Base-by-base conservation (phyloP, 2,888 invertebrate genomes). In the Linnaemya vulpina region DNA sequence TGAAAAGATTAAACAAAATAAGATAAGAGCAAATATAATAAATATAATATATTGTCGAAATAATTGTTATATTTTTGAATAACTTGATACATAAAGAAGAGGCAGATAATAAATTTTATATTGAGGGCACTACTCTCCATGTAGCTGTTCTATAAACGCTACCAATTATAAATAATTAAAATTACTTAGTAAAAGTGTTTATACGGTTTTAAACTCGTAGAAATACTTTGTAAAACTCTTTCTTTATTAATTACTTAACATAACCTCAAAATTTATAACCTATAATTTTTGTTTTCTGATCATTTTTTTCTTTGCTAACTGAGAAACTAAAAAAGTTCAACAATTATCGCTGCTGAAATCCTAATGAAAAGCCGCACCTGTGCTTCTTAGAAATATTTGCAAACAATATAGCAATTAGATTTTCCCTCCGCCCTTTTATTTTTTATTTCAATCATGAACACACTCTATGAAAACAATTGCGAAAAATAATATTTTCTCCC, bases 401-500 rank as follows among this genome's bases (percentile, higher is more conserved):
- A 49, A 20, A 22, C 8, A 30, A 20, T 53, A 53, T 5, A 38
- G 17, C 43, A 68, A 20, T 25, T 38, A 51, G n/a, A 0, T 9
- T 11, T 17, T 20, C 51, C 25, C 11, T 10, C 11, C 17, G 11
- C 20, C 3, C 13, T 11, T 15, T 53, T 30, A 5, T 15, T 53
- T 15, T 53, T 51, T 65, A 11, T 43, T 20, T 20, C 40, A 65
- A 40, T n/a, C 60, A 43, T 22, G 13, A 20, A 17, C 40, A 40
- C 22, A 10, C 58, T 38, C 13, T 30, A 5, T 5, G n/a, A 30
- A 30, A 63, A n/a, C 25, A 75, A 70, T 70, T 5, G 38, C 30
- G 13, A 30, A 15, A 60, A 25, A 40, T 38, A 51, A 60, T 35
- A 46, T 67, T 70, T 82, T 70, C 51, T 80, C 80, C 51, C 80